Conservation (phyloP, 2,888 invertebrate species). For the Sphaeridia pumilis region DNA sequence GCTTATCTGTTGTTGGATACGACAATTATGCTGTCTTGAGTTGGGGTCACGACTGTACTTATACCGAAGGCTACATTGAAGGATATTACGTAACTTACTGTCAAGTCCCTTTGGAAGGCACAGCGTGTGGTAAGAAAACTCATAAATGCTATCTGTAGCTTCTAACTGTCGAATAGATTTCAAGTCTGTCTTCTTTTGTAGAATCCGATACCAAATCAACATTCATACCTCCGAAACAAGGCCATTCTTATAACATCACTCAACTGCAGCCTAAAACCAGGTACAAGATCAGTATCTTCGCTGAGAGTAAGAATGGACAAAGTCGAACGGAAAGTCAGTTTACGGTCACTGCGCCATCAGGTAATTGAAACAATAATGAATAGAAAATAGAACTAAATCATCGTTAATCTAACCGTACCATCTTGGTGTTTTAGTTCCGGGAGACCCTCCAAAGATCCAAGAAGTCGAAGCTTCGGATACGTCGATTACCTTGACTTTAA, state of each 20-base stretch:
- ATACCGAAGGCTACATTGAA: conserved; percentile 55
- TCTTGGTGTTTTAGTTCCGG: conserved; percentile 44
- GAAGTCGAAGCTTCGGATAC: conserved; percentile 51
- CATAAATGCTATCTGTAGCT: neutral
- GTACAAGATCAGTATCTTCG: conserved; percentile 57
- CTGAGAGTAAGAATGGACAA: conserved; percentile 47
- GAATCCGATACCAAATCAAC: too few species aligned
- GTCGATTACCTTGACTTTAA: conserved; percentile 54
- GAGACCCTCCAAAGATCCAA: conserved; percentile 47
- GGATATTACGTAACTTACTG: conserved; percentile 69
- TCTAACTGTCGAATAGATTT: too few species aligned
- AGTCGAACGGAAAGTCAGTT: conserved; percentile 18
- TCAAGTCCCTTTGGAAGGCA: conserved; percentile 41
- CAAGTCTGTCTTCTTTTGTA: too few species aligned
- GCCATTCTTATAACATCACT: conserved; percentile 35
- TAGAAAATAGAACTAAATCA: neutral
- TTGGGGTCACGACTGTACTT: conserved; percentile 67
- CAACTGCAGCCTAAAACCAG: conserved; percentile 60
- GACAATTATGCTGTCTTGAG: too few species aligned
- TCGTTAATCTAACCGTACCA: too few species aligned
- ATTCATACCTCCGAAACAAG: too few species aligned
- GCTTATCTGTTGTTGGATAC: too few species aligned
- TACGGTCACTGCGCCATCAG: neutral
- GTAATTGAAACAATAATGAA: neutral
- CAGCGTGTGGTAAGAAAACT: neutral